These are phyloP conservation scores for Meghimatium bilineatum DNA, from an alignment of 2,888 invertebrate genomes.

Conservation along the genomic window DNA sequence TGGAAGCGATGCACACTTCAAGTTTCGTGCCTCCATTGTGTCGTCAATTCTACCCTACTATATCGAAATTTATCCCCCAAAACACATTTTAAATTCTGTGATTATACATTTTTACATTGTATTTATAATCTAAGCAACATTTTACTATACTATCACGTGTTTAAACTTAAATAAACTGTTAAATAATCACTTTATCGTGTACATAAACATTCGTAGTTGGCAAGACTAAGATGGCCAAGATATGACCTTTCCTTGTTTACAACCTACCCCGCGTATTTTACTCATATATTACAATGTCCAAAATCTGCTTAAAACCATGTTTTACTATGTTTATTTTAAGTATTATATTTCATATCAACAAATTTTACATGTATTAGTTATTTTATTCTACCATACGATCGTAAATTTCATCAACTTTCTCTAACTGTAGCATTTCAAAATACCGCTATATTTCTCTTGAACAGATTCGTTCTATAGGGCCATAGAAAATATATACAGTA, in stretches of 20 bases:
- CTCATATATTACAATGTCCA: neutral
- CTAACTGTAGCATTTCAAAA: no score
- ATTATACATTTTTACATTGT: neutral
- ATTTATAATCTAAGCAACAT: neutral
- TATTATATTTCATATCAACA: no score
- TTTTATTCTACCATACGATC: no score
- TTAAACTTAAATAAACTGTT: neutral
- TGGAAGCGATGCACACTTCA: neutral
- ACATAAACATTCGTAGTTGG: neutral
- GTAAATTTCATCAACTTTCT: no score
- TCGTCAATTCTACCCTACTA: neutral
- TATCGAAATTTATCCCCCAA: neutral
- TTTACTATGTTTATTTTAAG: no score
- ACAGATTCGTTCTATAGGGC: no score
- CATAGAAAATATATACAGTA: no score
- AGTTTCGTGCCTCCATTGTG: no score
- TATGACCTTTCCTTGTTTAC: neutral
- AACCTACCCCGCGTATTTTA: neutral
- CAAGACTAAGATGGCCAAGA: neutral
- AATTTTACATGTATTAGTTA: no score
- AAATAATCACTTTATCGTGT: neutral
- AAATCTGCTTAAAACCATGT: no score
- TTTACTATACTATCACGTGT: no score
- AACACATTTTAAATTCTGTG: neutral
- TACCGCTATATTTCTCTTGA: no score